phyloP scores from a whole-genome alignment of 2,888 invertebrate genomes.

The Drosophila limbata region DNA sequence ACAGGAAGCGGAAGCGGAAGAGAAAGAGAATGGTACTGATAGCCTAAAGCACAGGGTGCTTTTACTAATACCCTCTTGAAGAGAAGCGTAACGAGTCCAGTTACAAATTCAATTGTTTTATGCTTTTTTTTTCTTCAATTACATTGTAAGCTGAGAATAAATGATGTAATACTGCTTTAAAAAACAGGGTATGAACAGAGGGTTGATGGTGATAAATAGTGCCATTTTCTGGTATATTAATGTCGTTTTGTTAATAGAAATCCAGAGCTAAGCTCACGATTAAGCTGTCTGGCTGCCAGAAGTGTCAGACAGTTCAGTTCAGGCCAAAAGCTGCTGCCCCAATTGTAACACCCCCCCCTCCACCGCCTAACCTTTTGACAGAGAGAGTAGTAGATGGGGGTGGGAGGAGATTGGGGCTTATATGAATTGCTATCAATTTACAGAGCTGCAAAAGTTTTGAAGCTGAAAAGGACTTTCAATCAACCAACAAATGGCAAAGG shows the following conservation, averaged over 20 bases:
- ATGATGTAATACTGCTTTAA: slow-evolving; percentile 15
- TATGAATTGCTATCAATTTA: slow-evolving; percentile 58
- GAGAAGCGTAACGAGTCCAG: not conserved
- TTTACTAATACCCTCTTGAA: not conserved
- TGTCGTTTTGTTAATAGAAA: slow-evolving; percentile 52
- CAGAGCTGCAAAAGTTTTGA: slow-evolving; percentile 33
- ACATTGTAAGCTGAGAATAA: slow-evolving; percentile 31
- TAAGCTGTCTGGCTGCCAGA: slow-evolving; percentile 53
- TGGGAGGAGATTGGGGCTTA: not conserved
- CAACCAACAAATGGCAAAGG: slow-evolving; percentile 61
- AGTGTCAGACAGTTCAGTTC: slow-evolving; percentile 26
- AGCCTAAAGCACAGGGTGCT: slow-evolving; percentile 15
- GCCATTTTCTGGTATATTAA: slow-evolving; percentile 35
- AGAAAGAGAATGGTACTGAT: slow-evolving; percentile 8
- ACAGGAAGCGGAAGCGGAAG: not conserved
- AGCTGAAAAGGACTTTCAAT: slow-evolving; percentile 63
- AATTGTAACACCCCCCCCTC: not conserved
- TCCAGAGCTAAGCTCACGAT: slow-evolving; percentile 44
- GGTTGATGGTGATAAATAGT: slow-evolving; percentile 45
- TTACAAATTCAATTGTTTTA: slow-evolving; percentile 12
- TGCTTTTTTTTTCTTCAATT: slow-evolving; percentile 29
- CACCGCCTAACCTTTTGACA: not conserved
- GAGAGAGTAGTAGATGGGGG: too few species aligned
- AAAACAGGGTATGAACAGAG: not conserved
- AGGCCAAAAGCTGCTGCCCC: slow-evolving; percentile 26